Base-by-base conservation (phyloP, 2,797 vertebrate genomes). In the Thalassophryne amazonica region DNA sequence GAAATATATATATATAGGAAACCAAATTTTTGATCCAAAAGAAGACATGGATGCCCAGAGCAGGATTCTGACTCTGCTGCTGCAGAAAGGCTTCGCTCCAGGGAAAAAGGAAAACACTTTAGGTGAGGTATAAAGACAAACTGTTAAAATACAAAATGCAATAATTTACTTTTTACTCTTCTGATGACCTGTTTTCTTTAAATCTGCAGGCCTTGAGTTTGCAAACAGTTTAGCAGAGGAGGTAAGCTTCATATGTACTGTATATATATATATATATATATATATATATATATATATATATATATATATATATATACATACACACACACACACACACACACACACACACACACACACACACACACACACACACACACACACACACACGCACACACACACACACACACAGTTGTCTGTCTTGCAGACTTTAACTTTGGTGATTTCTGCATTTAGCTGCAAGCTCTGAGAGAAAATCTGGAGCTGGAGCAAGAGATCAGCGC, bases 31-130 rank as follows among this genome's bases (percentile, higher is more conserved):
- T 39, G 78, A 61, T 41, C 54, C 57, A 29, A 86, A 70, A 63
- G 84, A 83, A 3, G 76, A 78, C 35, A 56, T 60, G 60, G 76
- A 86, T 27, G n/a, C 69, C 17, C 84, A 89, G 35, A 84, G 66
- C 68, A 88, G 86, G 69, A 84, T 92, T 24, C 35, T 91, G 7
- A 69, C 83, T 4, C 64, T 89, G 28, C 48, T 91, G 61, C 67
- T 91, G 17, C 80, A 75, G 19, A 89, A 86, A 72, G 82, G 78
- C 48, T 62, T 85, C 54, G 35, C 46, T 48, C 74, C 85, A 15
- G 41, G 69, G 12, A 74, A 81, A 62, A 86, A 74, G 21, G 78
- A 84, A 0, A 58, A 82, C 11, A 24, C 58, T 40, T 36, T 82
- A 7, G 89, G 89, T 92, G 59, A 85, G 75, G 30, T 5, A 12